phyloP scores from a whole-genome alignment of 2,113 vertebrate genomes.

The Lagenorhynchus albirostris region DNA sequence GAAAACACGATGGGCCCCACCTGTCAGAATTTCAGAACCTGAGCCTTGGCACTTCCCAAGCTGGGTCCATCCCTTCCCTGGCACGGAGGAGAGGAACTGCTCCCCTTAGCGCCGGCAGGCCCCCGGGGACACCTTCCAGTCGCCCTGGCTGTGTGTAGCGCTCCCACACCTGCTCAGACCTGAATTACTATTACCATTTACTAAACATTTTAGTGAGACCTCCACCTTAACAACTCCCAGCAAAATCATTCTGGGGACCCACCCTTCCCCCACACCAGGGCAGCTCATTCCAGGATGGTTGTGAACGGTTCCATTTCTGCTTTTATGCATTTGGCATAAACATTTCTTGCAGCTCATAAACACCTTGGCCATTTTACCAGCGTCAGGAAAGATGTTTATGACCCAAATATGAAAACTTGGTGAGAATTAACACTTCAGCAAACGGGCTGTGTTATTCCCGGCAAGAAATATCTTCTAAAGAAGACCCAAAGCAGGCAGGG shows the following conservation, averaged over 20 bases:
- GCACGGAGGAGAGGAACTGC: not conserved
- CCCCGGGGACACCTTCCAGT: not conserved
- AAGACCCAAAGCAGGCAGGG: not conserved
- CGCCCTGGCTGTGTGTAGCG: not conserved
- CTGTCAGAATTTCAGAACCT: not conserved
- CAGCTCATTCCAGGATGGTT: not conserved
- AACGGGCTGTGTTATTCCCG: not conserved
- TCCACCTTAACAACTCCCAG: conserved; percentile 57
- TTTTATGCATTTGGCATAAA: conserved; percentile 55
- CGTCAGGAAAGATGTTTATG: conserved; percentile 76
- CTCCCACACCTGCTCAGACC: conserved; percentile 73
- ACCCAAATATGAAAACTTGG: conserved; percentile 67
- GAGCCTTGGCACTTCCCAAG: fast-evolving
- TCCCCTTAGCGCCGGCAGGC: not conserved
- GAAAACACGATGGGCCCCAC: not conserved
- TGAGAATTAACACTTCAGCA: conserved; percentile 38
- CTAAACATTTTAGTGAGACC: conserved; percentile 70
- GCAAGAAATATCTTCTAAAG: not conserved
- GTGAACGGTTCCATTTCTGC: conserved; percentile 20
- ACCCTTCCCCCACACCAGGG: not conserved
- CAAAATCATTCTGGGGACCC: not conserved
- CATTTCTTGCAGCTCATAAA: conserved; percentile 79
- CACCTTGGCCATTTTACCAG: conserved; percentile 77
- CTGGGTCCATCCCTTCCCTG: not conserved
- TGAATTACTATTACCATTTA: not conserved